Evolutionary conservation across 2,113 vertebrate genomes (phyloP).

Genomic region (Sakesphorus luctuosus): DNA sequence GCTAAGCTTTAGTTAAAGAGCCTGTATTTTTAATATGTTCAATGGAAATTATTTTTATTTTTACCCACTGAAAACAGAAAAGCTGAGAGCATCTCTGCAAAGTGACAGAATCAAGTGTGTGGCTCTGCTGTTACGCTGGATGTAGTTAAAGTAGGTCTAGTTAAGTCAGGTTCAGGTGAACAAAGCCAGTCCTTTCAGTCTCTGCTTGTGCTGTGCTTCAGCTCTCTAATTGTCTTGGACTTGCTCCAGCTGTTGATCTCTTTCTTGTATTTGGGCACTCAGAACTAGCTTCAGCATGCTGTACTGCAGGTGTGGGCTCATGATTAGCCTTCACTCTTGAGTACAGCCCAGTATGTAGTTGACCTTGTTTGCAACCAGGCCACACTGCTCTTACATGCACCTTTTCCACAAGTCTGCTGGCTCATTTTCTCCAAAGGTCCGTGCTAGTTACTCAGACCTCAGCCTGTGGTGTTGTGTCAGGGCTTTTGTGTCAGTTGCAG

Average conservation of each 20-base stretch:
- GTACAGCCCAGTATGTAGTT: neutral
- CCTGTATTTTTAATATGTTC: neutral
- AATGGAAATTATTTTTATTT: neutral
- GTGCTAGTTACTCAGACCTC: neutral
- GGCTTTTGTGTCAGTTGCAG: fast-evolving
- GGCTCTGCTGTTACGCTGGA: neutral
- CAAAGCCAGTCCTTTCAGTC: neutral
- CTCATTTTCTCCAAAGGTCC: neutral
- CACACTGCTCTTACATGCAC: neutral
- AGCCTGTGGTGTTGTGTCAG: neutral
- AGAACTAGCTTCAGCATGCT: neutral
- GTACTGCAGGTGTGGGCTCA: neutral
- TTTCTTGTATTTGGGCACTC: neutral
- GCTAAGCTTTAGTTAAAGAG: neutral
- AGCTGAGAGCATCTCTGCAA: neutral
- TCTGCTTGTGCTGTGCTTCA: neutral
- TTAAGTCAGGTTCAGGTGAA: neutral
- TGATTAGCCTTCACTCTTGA: neutral
- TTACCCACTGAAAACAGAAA: neutral
- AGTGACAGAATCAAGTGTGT: neutral
- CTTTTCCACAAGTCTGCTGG: neutral
- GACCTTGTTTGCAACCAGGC: neutral
- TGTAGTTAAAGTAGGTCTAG: neutral
- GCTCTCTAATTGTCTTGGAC: neutral
- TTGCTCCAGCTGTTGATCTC: neutral